Conservation (phyloP, 1,140 invertebrate species). For the Caenorhabditis latens region DNA sequence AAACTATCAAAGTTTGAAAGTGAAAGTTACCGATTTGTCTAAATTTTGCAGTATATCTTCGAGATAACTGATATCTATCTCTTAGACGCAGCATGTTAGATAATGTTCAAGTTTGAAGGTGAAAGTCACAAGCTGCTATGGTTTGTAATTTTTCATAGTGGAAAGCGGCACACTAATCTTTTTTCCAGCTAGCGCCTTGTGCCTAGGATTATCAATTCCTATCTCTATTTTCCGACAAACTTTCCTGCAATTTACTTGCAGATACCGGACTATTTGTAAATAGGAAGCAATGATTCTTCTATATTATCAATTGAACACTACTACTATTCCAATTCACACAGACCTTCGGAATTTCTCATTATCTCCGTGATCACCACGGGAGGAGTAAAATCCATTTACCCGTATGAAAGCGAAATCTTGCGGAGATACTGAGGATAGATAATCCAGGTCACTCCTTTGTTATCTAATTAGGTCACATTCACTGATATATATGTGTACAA, state of each 20-base stretch:
- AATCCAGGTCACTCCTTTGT: slow-evolving; percentile 41
- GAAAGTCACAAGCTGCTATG: too few species aligned
- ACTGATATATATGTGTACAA: slow-evolving; percentile 50
- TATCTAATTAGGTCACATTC: slow-evolving; percentile 44
- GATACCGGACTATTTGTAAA: too few species aligned
- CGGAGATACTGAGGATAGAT: slow-evolving; percentile 46
- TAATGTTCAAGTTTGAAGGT: too few species aligned
- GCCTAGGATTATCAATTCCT: too few species aligned
- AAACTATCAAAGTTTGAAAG: neutral
- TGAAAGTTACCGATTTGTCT: neutral
- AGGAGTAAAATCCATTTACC: neutral
- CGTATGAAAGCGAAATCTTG: slow-evolving; percentile 17
- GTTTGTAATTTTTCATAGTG: neutral
- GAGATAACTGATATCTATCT: too few species aligned
- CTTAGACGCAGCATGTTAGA: too few species aligned
- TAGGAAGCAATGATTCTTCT: too few species aligned
- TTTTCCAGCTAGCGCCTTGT: too few species aligned
- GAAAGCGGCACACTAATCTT: too few species aligned
- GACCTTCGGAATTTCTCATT: neutral
- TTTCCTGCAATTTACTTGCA: too few species aligned
- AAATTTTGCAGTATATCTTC: neutral
- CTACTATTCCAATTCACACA: neutral
- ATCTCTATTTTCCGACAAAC: too few species aligned
- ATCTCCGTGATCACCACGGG: slow-evolving; percentile 14
- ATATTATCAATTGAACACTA: too few species aligned